Evolutionary conservation across 30 jellyfish, hydroid and myxozoan species (phyloP).

Genomic region (Haliclystus octoradiatus): DNA sequence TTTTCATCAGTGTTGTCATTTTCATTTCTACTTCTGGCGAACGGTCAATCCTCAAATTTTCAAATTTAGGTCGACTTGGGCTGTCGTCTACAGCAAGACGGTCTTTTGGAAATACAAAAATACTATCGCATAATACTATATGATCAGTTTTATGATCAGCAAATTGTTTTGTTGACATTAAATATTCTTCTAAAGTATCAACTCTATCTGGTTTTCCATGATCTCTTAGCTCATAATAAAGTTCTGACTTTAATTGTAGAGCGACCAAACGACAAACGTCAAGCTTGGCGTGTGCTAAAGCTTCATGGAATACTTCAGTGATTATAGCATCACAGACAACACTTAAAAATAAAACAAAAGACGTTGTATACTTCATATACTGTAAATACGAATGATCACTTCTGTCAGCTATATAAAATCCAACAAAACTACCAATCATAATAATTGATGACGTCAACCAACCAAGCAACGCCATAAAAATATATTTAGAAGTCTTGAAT

Average conservation of each 20-base stretch:
- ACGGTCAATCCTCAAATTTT: background rate
- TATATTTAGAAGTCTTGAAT: background rate
- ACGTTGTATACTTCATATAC: background rate
- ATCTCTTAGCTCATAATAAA: background rate
- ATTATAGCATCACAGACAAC: background rate
- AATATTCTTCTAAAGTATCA: background rate
- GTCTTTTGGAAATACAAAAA: background rate
- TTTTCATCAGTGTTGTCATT: background rate
- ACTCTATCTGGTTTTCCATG: background rate
- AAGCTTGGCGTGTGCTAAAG: background rate
- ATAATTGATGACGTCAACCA: background rate
- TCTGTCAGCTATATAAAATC: background rate
- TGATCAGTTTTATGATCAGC: background rate
- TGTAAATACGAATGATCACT: background rate
- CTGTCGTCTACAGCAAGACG: background rate
- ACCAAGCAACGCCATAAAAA: background rate
- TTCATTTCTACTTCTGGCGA: background rate
- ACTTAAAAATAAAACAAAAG: background rate
- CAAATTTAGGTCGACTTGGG: background rate
- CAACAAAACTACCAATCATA: background rate
- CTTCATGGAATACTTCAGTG: background rate
- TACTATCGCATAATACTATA: background rate
- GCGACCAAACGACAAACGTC: slow-evolving; percentile 3
- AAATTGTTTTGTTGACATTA: background rate
- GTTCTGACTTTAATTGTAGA: background rate